Base-by-base conservation (phyloP, 2,888 invertebrate genomes). In the Rutpela maculata region DNA sequence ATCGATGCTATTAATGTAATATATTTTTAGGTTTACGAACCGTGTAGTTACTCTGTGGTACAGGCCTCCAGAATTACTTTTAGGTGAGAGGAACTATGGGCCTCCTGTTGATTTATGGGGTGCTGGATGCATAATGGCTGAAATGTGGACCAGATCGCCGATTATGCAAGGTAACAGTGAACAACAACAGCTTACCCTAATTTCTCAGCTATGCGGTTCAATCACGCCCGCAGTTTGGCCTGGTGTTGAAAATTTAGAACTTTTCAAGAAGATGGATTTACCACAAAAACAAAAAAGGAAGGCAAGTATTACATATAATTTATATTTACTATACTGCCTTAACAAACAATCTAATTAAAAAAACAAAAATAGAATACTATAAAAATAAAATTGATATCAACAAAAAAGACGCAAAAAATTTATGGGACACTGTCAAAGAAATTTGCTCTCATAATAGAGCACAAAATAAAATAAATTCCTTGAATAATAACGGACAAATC, bases 121-220 rank as follows among this genome's bases (percentile, higher is more conserved):
- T 0, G 99, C 98, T 0, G 99, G 99, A 0, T 99, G 99, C 88
- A 99, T 99, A 80, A 99, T 99, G 99, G 99, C 99, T 0, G 99
- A 99, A 91, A 97, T 99, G 97, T 99, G 99, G 99, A 99, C 98
- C 0, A 91, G 95, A 18, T 95, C 95, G 5, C 99, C 97, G 0
- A 97, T 97, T 78, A 97, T 97, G 97, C 97, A 97, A 90, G 99
- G 99, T 18, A 97, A 96, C 68, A 98, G 98, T 0, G 99, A 99
- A 86, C 98, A 98, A 86, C 97, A 98, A 87, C 99, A 99, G 87
- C 90, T 99, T 11, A 96, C 96, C 35, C 92, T 99, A 17, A 99
- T 99, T 78, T 97, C 97, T 0, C 98, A 98, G 88, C 91, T 99
- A 9, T 99, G 99, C 88, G 99, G 99, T 0, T 97, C 98, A 0